Evolutionary conservation across 2,888 invertebrate species (phyloP).

Genomic region (Conistra vaccinii): DNA sequence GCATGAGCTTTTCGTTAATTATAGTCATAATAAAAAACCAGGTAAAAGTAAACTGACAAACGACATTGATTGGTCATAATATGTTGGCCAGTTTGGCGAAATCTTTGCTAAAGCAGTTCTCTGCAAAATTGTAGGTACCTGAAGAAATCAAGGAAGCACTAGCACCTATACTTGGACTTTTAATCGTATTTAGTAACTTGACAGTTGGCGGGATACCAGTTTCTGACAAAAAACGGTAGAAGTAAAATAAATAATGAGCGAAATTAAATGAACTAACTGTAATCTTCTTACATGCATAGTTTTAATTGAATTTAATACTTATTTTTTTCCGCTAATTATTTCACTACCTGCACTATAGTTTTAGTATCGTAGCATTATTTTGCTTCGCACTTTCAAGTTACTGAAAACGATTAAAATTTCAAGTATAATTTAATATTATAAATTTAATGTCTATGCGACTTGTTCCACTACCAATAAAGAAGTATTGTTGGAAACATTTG

Average conservation of each 20-base stretch:
- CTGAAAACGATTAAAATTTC: not conserved
- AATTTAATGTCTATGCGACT: conserved; percentile 61
- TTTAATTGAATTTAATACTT: not conserved
- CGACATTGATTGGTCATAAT: not conserved
- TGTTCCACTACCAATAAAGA: conserved; percentile 84
- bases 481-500: conserved; percentile 79
- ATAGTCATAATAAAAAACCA: not conserved
- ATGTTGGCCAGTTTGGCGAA: not conserved
- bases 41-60: conserved; percentile 1
- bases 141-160: conserved; percentile 4
- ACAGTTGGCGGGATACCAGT: not conserved
- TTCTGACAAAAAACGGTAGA: not conserved
- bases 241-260: not conserved
- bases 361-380: not conserved
- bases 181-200: conserved; percentile 1
- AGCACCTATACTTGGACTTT: not conserved
- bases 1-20: not conserved
- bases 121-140: not conserved
- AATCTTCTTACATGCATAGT: not conserved
- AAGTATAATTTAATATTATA: not conserved
- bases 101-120: not conserved
- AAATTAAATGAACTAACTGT: not conserved
- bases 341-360: not conserved
- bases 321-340: not conserved
- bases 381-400: not conserved